phyloP scores from a whole-genome alignment of 2,888 invertebrate genomes.

The Gymnosoma rotundatum region DNA sequence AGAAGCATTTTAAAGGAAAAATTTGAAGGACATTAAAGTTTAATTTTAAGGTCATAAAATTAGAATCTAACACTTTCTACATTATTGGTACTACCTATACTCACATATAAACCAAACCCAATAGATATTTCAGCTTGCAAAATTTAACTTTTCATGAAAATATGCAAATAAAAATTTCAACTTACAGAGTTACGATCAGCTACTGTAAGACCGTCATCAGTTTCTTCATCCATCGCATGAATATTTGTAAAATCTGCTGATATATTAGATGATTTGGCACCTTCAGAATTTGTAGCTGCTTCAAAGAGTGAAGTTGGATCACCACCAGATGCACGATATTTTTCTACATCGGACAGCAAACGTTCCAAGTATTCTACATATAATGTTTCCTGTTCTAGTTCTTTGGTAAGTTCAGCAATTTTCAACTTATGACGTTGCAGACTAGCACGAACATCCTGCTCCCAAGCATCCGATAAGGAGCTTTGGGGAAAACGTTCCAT shows the following conservation, averaged over 20 bases:
- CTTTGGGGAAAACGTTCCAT: conserved; percentile 95
- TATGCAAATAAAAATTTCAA: background rate
- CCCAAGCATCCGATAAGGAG: conserved; percentile 95
- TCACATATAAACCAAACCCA: too few relatives aligned
- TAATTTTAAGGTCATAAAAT: too few relatives aligned
- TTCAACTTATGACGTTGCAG: conserved; percentile 94
- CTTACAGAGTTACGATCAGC: conserved; percentile 62
- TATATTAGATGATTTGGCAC: conserved; percentile 51
- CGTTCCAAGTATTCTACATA: conserved; percentile 95
- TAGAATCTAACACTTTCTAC: too few relatives aligned
- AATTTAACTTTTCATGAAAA: too few relatives aligned
- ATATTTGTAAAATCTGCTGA: conserved; percentile 21
- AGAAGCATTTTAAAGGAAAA: too few relatives aligned
- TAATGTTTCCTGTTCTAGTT: conserved; percentile 94
- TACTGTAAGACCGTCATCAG: conserved; percentile 22
- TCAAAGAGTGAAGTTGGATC: conserved; percentile 82
- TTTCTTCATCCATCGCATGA: conserved; percentile 14
- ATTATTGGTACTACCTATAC: too few relatives aligned
- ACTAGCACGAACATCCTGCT: conserved; percentile 95
- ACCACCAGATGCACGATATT: conserved; percentile 85
- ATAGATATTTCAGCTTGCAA: too few relatives aligned
- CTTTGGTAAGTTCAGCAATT: conserved; percentile 90
- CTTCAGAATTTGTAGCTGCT: conserved; percentile 77
- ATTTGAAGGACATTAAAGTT: too few relatives aligned
- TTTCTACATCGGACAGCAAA: conserved; percentile 92